These are phyloP conservation scores for Conistra vaccinii DNA, from an alignment of 2,888 invertebrate genomes.

Conservation along the genomic window DNA sequence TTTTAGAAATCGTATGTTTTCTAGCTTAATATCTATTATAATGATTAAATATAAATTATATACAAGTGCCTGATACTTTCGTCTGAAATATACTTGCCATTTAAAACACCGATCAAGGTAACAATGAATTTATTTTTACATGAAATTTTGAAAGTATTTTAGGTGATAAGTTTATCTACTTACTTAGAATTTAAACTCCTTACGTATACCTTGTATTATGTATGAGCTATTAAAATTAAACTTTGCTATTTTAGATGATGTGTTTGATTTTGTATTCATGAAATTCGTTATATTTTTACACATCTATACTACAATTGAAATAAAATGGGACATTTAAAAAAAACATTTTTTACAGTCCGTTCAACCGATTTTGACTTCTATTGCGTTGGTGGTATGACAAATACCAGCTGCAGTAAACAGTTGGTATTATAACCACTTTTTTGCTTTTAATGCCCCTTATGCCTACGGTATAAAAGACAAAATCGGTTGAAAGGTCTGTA, in stretches of 20 bases:
- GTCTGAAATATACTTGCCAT: conserved; percentile 68
- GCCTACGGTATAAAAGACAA: no score
- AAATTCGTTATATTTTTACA: not conserved
- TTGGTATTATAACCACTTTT: no score
- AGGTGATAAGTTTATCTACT: conserved; percentile 70
- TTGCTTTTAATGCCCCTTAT: no score
- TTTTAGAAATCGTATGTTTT: conserved; percentile 21
- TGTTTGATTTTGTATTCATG: conserved; percentile 35
- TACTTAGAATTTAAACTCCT: conserved; percentile 69
- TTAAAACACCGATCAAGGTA: conserved; percentile 65
- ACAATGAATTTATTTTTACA: conserved; percentile 74
- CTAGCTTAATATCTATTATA: not conserved
- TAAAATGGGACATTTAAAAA: no score
- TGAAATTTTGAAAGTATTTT: conserved; percentile 80
- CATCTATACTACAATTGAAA: no score
- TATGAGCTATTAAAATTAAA: conserved; percentile 65
- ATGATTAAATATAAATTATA: conserved; percentile 1
- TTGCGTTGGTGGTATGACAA: no score
- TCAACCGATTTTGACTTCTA: no score
- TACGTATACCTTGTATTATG: conserved; percentile 52
- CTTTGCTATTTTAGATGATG: conserved; percentile 62
- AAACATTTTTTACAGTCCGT: no score
- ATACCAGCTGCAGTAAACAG: no score
- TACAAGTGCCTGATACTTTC: conserved; percentile 38
- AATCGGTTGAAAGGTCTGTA: no score